phyloP scores from a whole-genome alignment of 2,888 invertebrate species.

The Liposcelis brunnea region DNA sequence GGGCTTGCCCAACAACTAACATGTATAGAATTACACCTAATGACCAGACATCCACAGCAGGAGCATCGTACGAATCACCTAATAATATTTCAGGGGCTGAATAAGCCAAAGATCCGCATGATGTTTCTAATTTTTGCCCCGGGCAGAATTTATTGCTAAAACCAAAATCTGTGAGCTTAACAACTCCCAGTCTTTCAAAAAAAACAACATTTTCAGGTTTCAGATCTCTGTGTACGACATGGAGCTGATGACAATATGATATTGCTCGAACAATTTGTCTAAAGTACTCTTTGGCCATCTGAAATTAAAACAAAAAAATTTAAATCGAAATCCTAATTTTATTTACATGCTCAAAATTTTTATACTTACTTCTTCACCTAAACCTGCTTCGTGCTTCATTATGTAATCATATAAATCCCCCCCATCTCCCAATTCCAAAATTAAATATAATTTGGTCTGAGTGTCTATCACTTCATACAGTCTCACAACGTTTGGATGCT shows the following conservation, averaged over 20 bases:
- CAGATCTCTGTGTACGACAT: slow-evolving; percentile 78
- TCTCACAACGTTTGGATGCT: slow-evolving; percentile 96
- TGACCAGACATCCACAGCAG: slow-evolving; percentile 98
- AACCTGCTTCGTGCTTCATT: slow-evolving; percentile 82
- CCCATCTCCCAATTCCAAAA: slow-evolving; percentile 94
- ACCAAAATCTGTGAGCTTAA: slow-evolving; percentile 98
- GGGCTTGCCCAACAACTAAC: slow-evolving; percentile 93
- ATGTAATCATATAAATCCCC: slow-evolving; percentile 98
- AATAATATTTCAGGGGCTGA: slow-evolving; percentile 97
- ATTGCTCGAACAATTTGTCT: slow-evolving; percentile 95
- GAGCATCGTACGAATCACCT: slow-evolving; percentile 97
- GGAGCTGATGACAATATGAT: slow-evolving; percentile 89
- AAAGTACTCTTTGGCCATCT: slow-evolving; percentile 80
- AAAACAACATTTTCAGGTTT: slow-evolving; percentile 99
- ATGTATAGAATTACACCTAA: slow-evolving; percentile 96
- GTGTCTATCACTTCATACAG: slow-evolving; percentile 99
- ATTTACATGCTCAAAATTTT: neutral
- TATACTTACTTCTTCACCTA: slow-evolving; percentile 40
- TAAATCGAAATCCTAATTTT: neutral
- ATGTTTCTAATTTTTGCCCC: slow-evolving; percentile 91
- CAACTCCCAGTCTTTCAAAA: slow-evolving; percentile 90
- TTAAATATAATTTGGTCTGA: slow-evolving; percentile 89
- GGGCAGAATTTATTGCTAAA: slow-evolving; percentile 92
- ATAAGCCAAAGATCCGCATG: slow-evolving; percentile 96
- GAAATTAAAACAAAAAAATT: slow-evolving; percentile 24